Evolutionary conservation across 2,113 vertebrate genomes (phyloP).

Genomic region (Amphiprion percula): DNA sequence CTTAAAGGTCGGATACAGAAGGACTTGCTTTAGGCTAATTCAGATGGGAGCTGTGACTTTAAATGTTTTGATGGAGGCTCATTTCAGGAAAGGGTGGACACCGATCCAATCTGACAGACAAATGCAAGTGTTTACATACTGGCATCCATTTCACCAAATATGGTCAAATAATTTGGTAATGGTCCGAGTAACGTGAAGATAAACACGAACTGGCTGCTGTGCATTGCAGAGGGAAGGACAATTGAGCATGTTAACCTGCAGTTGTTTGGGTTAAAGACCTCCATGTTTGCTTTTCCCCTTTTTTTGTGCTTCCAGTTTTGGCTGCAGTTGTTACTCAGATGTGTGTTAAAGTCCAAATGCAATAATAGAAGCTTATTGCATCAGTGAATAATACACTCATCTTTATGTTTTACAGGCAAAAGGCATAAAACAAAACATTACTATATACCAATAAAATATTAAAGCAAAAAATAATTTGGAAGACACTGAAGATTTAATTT

Average conservation of each 20-base stretch:
- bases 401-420: too few species aligned
- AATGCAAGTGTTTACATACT: slow-evolving; percentile 72
- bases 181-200: slow-evolving; percentile 44
- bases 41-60: slow-evolving; percentile 10
- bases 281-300: neutral
- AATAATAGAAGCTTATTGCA: neutral
- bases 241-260: slow-evolving; percentile 19
- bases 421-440: neutral
- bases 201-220: slow-evolving; percentile 31
- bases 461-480: too few species aligned
- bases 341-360: neutral
- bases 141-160: slow-evolving; percentile 68
- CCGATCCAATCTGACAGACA: slow-evolving; percentile 57
- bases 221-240: slow-evolving; percentile 39
- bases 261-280: slow-evolving; percentile 21
- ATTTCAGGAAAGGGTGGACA: slow-evolving; percentile 71
- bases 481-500: too few species aligned
- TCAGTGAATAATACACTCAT: neutral
- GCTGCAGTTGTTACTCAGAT: neutral
- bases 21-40: neutral
- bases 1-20: neutral
- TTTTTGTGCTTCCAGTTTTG: neutral
- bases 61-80: slow-evolving; percentile 43
- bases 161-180: slow-evolving; percentile 61
- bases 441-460: too few species aligned